Evolutionary conservation across 2,797 vertebrate species (phyloP), one percentile per base, ranked within the genome.

Genomic region (Crax fasciolata): DNA sequence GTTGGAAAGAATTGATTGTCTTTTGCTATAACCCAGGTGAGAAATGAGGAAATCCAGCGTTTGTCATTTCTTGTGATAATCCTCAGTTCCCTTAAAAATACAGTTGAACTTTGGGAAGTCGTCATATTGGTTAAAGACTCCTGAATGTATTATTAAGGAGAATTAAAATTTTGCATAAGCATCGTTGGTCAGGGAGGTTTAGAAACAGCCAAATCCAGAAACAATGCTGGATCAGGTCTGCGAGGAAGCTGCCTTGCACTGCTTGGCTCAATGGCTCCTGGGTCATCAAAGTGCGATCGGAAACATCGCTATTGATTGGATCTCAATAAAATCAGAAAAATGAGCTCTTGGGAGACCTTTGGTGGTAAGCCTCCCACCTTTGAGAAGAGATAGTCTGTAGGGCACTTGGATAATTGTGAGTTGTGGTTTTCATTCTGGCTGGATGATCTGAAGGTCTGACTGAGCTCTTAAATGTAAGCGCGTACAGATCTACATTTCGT

Each of bases 401-500:
- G 41, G 35, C 15, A 0, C 58, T 44, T 3, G 49, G 51, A 16
- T 52, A 3, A 3, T 32, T 20, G 25, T 21, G 32, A 35, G 46
- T 59, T 11, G 5, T 30, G 52, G 0, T 15, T 41, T 71, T 39
- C 39, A 30, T 32, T 49, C 57, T 61, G 63, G 3, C n/a, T 35
- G 43, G 46, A 4, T 70, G 28, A 20, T 65, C 43, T 46, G 59
- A 6, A 9, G 27, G 71, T 55, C 49, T 16, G 32, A 58, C 7
- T 18, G 63, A 65, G 11, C 41, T 21, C 52, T 32, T 51, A 13
- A 20, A 35, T 55, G 14, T 7, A 21, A 57, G 43, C 13, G 19
- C 28, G 1, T 38, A 10, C 39, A 15, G 58, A 20, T 25, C 55
- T 35, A 1, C 3, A 5, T 19, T 3, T 17, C 14, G 3, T 4